A percentile compares a stretch with the other conserved stretches of the same genome.
Evolutionary conservation across 2,113 vertebrate species (phyloP).

Genomic region (Corapipo altera): DNA sequence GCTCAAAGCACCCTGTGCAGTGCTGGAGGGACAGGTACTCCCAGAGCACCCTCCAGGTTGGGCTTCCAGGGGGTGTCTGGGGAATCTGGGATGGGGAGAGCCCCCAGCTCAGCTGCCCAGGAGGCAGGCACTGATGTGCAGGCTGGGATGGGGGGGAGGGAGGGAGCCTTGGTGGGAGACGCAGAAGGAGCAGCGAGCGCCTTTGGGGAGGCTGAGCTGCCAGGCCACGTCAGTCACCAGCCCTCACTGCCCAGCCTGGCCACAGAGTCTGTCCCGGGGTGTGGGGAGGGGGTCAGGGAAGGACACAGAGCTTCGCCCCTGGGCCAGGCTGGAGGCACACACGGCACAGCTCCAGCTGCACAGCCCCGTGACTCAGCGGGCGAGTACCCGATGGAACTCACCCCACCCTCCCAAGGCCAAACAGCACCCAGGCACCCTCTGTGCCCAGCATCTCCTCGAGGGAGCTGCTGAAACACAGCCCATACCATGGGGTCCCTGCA

Average conservation of each 20-base stretch:
- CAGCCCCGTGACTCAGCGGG: background rate
- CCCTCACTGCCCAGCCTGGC: background rate
- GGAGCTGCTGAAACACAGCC: background rate
- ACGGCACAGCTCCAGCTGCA: background rate
- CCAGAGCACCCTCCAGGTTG: background rate
- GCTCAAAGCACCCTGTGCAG: background rate
- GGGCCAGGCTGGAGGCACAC: background rate
- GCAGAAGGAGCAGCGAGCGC: background rate
- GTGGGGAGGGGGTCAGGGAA: background rate
- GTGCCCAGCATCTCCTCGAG: fast-evolving
- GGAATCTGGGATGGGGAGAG: background rate
- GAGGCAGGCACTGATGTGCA: fast-evolving
- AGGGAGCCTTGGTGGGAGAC: background rate
- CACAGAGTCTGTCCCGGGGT: background rate
- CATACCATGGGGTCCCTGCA: fast-evolving
- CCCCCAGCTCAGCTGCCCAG: background rate
- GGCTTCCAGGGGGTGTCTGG: background rate
- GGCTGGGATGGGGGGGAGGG: background rate
- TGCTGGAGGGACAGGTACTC: background rate
- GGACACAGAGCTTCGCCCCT: background rate
- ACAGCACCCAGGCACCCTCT: background rate
- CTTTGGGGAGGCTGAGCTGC: background rate
- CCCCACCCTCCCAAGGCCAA: background rate
- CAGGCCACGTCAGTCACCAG: background rate
- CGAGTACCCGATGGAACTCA: background rate